Base-by-base conservation (phyloP, 2,888 invertebrate species). In the Harpagoxenus sublaevis region DNA sequence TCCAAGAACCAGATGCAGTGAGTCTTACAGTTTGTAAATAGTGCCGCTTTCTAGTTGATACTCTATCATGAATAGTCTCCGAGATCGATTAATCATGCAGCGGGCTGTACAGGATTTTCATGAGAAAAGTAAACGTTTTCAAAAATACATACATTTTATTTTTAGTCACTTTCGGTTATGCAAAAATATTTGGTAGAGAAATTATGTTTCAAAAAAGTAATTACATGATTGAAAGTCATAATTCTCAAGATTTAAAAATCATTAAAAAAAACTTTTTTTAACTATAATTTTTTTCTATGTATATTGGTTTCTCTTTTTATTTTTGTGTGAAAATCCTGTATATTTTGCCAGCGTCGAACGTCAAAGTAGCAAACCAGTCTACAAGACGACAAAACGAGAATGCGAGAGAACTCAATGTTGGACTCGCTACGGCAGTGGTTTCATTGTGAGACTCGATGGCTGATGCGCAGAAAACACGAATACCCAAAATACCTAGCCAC, bases 1-100 rank as follows among this genome's bases (percentile, higher is more conserved):
- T 51, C 57, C 66, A 88, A 73, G 60, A 63, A 84, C 83, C 78
- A 83, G 51, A 84, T 84, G 74, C 90, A 84, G 84, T 53, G 89
- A 75, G 63, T 89, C 78, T 70, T 28, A 39, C 83, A 89, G 87
- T 84, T 42, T 90, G 90, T 90, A 90, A 81, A 90, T 89, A 89
- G 83, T 68, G 79, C 57, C 68, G 87, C 83, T 87, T 85, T 53
- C 45, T 62, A 62, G 71, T 74, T 60, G 12, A 51, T 74, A 48
- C 6, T 74, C 53, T 82, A 83, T 83, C 62, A n/a, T 39, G 62
- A 74, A 63, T 45, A 18, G 18, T 82, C 62, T 62, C 39, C 23
- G 53, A 63, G 63, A 83, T 84, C 28, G 51, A 68, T 83, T 45
- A 51, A 60, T 83, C n/a, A 42, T 23, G 15, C 53, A 23, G 53